Evolutionary conservation across 37 sponge, comb jelly and placozoan species (phyloP), one percentile per base, ranked within the genome.

Genomic region (Cliona cf. orientalis): DNA sequence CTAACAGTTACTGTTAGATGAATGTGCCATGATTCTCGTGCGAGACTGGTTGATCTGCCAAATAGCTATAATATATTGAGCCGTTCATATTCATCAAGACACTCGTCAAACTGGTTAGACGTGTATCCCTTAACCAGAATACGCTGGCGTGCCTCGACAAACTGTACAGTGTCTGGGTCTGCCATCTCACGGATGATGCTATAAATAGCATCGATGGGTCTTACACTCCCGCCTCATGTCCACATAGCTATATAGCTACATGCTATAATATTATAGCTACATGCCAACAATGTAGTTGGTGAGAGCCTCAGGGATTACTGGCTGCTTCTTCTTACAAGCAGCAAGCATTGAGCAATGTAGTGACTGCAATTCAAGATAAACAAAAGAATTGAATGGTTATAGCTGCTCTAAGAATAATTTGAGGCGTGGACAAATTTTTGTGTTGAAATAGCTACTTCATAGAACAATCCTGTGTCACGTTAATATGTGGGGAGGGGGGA

Each of bases 121-220:
- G 94, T 90, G 84, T 86, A 97, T 2, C 99, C 99, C 76, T 95
- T 95, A 29, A 96, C 96, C 32, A 95, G 84, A 28, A 86, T 80
- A 3, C 92, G 84, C 84, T 96, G 96, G 32, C 96, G 79, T 4
- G 99, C 99, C 14, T 93, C 96, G 25, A 93, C 96, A 78, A 96
- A 88, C 70, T 84, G 80, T n/a, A n/a, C n/a, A n/a, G n/a, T n/a
- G n/a, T n/a, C n/a, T 2, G 87, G 93, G 53, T 91, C 96, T 62
- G 90, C 77, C 91, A 93, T 93, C 80, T 98, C 99, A 29, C 96
- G 67, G 61, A 98, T 63, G 38, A 95, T 86, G 22, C 84, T 57
- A 70, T 95, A 98, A 43, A 98, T 93, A 42, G 94, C 92, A 76
- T 98, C 96, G 53, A 98, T 84, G n/a, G 99, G 99, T 46, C 79